Evolutionary conservation across 2,888 invertebrate genomes (phyloP), one percentile per base, ranked within the genome.

Genomic region (Phyllotreta cruciferae): DNA sequence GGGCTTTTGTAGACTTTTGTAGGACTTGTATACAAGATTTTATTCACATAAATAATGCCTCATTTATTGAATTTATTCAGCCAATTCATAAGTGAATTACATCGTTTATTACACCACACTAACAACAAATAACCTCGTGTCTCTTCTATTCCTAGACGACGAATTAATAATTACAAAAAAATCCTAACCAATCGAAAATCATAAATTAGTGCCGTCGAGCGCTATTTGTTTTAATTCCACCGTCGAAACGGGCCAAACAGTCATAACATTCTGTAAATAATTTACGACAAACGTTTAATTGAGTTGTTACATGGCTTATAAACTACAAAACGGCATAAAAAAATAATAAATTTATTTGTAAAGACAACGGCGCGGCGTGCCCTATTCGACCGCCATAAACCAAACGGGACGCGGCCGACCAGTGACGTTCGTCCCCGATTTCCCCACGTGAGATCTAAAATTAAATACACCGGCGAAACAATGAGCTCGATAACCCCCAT

Each of bases 401-500:
- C 41, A 64, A 64, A 64, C 75, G 75, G 74, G 77, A 76, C 74
- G 71, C 72, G 72, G 74, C 72, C 69, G 71, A 74, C 63, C 66
- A 70, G 60, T 9, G 39, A 10, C 37, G 53, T 52, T 35, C 35
- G 14, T 49, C 34, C 11, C 5, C 34, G 36, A 47, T 14, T 9
- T 47, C 13, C 47, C 13, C 1, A 35, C 49, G 36, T 4, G 6
- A 11, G 5, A 35, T 49, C 3, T 49, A 49, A 24, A 49, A 49
- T 49, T 14, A 47, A 34, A 49, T 36, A 8, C 14, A 49, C 6
- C 1, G 49, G 24, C 4, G 7, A 24, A 8, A 49, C 35, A 49
- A 34, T 0, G n/a, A 49, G 24, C 24, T 24, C 24, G 24, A 24
- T 24, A 24, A 24, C 24, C 24, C 24, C 24, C 24, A 24, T 24